Evolutionary conservation across 2,797 vertebrate genomes (phyloP).

Genomic region (Danio aesculapii): DNA sequence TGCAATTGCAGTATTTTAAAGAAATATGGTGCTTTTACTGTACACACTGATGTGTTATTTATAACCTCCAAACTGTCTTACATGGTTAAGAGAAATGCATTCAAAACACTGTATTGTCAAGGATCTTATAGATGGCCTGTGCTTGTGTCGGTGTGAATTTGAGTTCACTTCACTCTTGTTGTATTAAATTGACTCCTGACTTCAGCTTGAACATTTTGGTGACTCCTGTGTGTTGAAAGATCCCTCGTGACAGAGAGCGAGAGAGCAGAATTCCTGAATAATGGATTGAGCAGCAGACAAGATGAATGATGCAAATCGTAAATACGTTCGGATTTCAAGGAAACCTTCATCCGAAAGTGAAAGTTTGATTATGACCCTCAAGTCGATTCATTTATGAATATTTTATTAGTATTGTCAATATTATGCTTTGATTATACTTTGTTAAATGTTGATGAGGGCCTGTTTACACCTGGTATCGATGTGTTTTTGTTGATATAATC

Average conservation of each 20-base stretch:
- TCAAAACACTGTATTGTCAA: not conserved
- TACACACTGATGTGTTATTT: not conserved
- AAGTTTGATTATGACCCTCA: not conserved
- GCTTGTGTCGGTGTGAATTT: conserved; percentile 6
- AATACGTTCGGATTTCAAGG: conserved; percentile 26
- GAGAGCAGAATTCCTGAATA: conserved; percentile 36
- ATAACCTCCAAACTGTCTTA: not conserved
- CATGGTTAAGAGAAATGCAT: not conserved
- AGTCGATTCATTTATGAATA: not conserved
- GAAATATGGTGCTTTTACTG: too few species aligned
- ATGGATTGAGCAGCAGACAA: conserved; percentile 40
- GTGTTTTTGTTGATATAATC: too few species aligned
- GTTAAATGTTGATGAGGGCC: too few species aligned
- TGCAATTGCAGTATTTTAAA: not conserved
- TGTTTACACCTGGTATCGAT: too few species aligned
- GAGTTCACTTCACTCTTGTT: conserved; percentile 10
- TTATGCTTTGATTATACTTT: conserved; percentile 5
- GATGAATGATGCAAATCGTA: conserved; percentile 35
- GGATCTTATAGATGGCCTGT: not conserved
- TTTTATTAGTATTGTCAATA: not conserved
- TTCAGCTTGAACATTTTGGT: conserved; percentile 17
- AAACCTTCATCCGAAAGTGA: conserved; percentile 12
- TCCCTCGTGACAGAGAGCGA: conserved; percentile 6
- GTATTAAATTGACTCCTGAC: conserved; percentile 24
- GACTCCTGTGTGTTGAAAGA: conserved; percentile 11